Evolutionary conservation across 2,888 invertebrate genomes (phyloP).

Genomic region (Melolontha melolontha): DNA sequence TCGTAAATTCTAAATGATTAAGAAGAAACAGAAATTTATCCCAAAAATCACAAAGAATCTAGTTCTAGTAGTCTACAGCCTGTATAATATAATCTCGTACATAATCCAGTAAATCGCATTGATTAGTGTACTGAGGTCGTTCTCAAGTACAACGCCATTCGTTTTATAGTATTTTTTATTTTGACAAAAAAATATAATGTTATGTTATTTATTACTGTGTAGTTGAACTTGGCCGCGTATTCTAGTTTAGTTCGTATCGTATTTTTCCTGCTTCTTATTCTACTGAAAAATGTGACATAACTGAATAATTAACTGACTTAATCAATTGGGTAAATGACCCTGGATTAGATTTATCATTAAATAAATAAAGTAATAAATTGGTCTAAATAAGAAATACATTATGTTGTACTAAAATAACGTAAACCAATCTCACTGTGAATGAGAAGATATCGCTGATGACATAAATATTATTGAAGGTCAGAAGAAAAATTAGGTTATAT

Average conservation of each 20-base stretch:
- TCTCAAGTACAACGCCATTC: conserved; percentile 35
- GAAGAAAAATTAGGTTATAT: conserved; percentile 27
- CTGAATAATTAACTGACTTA: neutral
- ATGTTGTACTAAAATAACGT: neutral
- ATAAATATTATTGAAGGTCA: conserved; percentile 28
- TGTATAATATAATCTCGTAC: too few relatives aligned
- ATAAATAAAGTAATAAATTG: conserved; percentile 12
- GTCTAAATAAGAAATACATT: conserved; percentile 7
- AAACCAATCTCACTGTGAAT: neutral
- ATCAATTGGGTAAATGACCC: conserved; percentile 19
- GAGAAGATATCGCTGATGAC: conserved; percentile 16
- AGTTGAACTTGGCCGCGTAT: conserved; percentile 35
- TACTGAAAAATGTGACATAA: conserved; percentile 1
- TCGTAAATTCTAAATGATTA: too few relatives aligned
- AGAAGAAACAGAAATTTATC: too few relatives aligned
- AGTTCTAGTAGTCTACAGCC: too few relatives aligned
- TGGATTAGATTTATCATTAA: conserved; percentile 27
- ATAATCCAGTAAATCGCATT: conserved; percentile 16
- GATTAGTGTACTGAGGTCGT: conserved; percentile 20
- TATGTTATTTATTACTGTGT: conserved; percentile 21
- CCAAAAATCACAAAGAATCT: too few relatives aligned
- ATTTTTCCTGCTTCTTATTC: conserved; percentile 24
- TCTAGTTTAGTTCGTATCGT: conserved; percentile 26
- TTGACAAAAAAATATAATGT: conserved; percentile 15
- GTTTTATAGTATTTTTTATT: conserved; percentile 15